Evolutionary conservation across 2,797 vertebrate genomes (phyloP).

Genomic region (Acipenser transmontanus): DNA sequence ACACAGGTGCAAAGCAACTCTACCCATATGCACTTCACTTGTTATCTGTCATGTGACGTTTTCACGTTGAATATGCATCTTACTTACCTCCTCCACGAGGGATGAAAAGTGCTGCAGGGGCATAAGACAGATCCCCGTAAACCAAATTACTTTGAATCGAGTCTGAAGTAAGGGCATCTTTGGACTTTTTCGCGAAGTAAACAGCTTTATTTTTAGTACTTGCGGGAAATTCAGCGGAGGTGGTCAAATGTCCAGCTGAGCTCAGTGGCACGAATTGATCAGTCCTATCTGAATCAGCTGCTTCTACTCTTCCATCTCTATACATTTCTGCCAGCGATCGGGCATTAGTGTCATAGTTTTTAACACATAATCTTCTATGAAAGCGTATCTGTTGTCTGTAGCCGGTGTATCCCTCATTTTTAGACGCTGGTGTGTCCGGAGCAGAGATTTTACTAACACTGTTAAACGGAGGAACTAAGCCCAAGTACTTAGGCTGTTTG

Average conservation of each 20-base stretch:
- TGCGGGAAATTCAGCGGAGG: constrained; percentile 24
- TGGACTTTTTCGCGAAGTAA: constrained; percentile 62
- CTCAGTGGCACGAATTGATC: constrained; percentile 45
- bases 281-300: constrained; percentile 48
- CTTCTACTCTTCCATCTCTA: constrained; percentile 48
- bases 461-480: constrained; percentile 11
- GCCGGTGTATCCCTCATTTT: constrained; percentile 30
- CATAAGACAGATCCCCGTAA: constrained; percentile 67
- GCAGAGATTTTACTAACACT: not conserved
- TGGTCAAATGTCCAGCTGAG: constrained; percentile 45
- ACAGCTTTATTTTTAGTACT: constrained; percentile 47
- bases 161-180: constrained; percentile 29
- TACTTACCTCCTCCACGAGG: constrained; percentile 79
- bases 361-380: constrained; percentile 57
- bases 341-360: constrained; percentile 56
- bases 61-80: constrained; percentile 26
- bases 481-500: constrained; percentile 46
- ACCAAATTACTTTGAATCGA: constrained; percentile 47
- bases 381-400: constrained; percentile 48
- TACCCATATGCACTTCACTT: no score
- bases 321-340: constrained; percentile 69
- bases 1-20: no score
- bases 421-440: not conserved
- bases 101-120: constrained; percentile 67
- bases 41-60: no score